Percentiles rank a stretch among this genome's conserved stretches.
Evolutionary conservation across 2,113 vertebrate species (phyloP).

Genomic region (Tychaedon coryphoeus): DNA sequence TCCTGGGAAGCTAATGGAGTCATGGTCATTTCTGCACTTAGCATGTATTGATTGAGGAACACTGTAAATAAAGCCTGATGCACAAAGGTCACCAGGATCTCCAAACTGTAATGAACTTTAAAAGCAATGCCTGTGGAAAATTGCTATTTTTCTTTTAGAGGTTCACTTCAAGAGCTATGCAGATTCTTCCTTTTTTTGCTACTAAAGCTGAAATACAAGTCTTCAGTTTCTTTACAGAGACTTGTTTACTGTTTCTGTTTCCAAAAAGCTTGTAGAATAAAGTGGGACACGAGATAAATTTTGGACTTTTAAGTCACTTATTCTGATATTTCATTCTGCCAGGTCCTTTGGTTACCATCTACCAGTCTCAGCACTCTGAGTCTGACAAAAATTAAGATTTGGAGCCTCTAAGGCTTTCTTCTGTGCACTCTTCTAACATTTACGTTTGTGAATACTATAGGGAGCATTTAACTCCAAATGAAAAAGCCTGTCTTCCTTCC

Average conservation of each 20-base stretch:
- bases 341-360: neutral
- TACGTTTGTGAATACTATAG: slow-evolving; percentile 11
- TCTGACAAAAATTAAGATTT: neutral
- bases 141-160: neutral
- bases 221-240: neutral
- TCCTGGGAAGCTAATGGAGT: neutral
- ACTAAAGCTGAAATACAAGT: neutral
- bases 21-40: neutral
- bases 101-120: neutral
- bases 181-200: neutral
- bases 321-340: neutral
- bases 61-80: neutral
- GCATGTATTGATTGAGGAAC: neutral
- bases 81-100: neutral
- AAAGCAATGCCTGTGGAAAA: neutral
- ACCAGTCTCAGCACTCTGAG: neutral
- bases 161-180: neutral
- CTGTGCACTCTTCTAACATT: neutral
- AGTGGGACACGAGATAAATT: neutral
- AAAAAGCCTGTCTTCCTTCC: slow-evolving; percentile 3
- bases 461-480: slow-evolving; percentile 24
- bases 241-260: neutral
- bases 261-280: neutral
- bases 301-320: neutral
- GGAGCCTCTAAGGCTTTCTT: neutral